Base-by-base conservation (phyloP, 2,888 invertebrate species). In the Drosophila koepferae region DNA sequence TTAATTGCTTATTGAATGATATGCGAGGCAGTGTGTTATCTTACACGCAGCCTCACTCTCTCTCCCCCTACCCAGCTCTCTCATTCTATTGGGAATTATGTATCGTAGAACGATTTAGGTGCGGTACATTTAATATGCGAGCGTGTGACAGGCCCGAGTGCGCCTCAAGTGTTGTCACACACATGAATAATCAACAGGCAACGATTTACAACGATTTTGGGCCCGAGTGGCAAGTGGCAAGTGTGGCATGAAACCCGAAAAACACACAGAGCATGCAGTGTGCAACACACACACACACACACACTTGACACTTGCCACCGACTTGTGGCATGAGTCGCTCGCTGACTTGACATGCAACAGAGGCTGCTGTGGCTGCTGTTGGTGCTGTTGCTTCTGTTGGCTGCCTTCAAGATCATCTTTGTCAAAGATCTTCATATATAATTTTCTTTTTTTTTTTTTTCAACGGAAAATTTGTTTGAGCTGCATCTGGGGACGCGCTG, bases 251-350 rank as follows among this genome's bases (percentile, higher is more conserved):
- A 75, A 70, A 63, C 75, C 81, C 72, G 28, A 82, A 85, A 83
- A 63, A 64, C 36, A 68, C 40, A 58, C 51, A 63, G 48, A 58
- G 66, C 64, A 68, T 36, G 53, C 20, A 53, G 64, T 4, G 28
- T 20, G 28, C 63, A 58, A 58, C 44, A 58, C 58, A 46, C 44
- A 46, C 16, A 23, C 56, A 41, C 16, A 44, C 38, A 43, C 51
- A 64, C 89, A 86, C 86, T 89, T 89, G 86, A 89, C 86, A 86
- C 89, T 89, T 84, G 85, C 86, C 89, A 79, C 84, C 23, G 73
- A 80, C 81, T 86, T 88, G 88, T 88, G 88, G 88, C 85, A 88
- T 88, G 81, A 85, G 86, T 76, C 75, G 83, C 76, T 78, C 28
- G 69, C 38, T 38, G 38, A 62, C 69, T 75, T 84, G 86, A 74